These are phyloP conservation scores for Xyrauchen texanus DNA, from an alignment of 2,113 vertebrate genomes.

Conservation along the genomic window DNA sequence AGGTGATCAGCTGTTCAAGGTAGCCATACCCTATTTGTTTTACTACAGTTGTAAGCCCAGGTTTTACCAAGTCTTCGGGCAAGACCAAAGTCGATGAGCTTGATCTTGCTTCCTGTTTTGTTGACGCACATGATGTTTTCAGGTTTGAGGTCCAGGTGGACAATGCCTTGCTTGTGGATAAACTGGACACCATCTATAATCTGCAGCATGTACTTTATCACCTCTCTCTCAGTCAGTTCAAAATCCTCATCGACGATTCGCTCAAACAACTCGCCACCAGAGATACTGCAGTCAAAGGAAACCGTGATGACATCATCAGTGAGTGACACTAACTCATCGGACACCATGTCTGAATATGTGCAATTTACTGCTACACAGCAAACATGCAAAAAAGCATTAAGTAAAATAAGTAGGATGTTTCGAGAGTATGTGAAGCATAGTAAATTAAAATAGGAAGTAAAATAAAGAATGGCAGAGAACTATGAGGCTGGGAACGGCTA, in stretches of 20 bases:
- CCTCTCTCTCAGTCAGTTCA: conserved; percentile 93
- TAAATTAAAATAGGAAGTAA: too few species aligned
- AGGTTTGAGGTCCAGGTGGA: conserved; percentile 96
- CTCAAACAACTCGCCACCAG: conserved; percentile 95
- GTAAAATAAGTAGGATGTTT: too few species aligned
- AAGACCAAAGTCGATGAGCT: conserved; percentile 97
- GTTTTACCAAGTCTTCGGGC: conserved; percentile 86
- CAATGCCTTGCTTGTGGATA: conserved; percentile 97
- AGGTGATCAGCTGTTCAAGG: neutral
- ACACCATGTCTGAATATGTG: too few species aligned
- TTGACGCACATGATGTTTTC: conserved; percentile 99
- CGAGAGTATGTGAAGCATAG: too few species aligned
- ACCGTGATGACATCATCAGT: neutral
- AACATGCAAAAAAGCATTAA: too few species aligned
- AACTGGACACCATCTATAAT: conserved; percentile 93
- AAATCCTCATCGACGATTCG: conserved; percentile 98
- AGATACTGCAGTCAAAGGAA: conserved; percentile 77
- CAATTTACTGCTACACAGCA: too few species aligned
- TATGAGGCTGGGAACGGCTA: too few species aligned
- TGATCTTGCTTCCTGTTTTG: conserved; percentile 94
- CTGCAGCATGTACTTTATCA: conserved; percentile 98
- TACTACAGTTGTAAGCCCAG: neutral
- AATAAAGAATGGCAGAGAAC: too few species aligned
- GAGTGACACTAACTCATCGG: too few species aligned
- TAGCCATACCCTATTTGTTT: neutral